phyloP scores from a whole-genome alignment of 2,888 invertebrate species.

The Tetheella fluctuosa region DNA sequence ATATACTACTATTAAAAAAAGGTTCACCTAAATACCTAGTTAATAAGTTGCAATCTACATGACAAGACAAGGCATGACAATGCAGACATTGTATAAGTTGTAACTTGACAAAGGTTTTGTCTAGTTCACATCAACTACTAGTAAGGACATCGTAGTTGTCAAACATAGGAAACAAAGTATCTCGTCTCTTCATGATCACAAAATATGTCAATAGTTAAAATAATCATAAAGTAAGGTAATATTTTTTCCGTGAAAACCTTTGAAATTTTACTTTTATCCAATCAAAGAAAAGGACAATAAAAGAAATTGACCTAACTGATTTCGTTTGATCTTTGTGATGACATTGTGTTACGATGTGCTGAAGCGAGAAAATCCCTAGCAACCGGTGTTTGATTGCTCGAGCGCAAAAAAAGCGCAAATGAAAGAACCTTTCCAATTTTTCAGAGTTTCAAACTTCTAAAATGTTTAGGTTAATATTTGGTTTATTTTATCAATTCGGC shows the following conservation, averaged over 20 bases:
- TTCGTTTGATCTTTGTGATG: slow-evolving; percentile 30
- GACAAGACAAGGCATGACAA: background rate
- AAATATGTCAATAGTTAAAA: background rate
- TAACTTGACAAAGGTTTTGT: background rate
- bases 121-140: background rate
- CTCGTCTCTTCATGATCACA: background rate
- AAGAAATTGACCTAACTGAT: slow-evolving; percentile 29
- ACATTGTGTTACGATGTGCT: slow-evolving; percentile 7
- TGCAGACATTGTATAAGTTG: background rate
- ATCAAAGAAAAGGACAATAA: slow-evolving; percentile 22
- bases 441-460: background rate
- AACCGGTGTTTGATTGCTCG: slow-evolving; percentile 9
- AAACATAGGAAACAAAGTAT: background rate
- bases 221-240: background rate
- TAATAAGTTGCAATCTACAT: background rate
- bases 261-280: slow-evolving; percentile 12
- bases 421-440: background rate
- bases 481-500: background rate
- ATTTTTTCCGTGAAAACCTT: background rate
- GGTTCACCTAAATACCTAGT: background rate
- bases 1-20: background rate
- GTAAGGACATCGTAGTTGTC: background rate
- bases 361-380: slow-evolving; percentile 7
- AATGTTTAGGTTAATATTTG: background rate
- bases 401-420: slow-evolving; percentile 10